Evolutionary conservation across 2,113 vertebrate genomes (phyloP).

Genomic region (Sprattus sprattus): DNA sequence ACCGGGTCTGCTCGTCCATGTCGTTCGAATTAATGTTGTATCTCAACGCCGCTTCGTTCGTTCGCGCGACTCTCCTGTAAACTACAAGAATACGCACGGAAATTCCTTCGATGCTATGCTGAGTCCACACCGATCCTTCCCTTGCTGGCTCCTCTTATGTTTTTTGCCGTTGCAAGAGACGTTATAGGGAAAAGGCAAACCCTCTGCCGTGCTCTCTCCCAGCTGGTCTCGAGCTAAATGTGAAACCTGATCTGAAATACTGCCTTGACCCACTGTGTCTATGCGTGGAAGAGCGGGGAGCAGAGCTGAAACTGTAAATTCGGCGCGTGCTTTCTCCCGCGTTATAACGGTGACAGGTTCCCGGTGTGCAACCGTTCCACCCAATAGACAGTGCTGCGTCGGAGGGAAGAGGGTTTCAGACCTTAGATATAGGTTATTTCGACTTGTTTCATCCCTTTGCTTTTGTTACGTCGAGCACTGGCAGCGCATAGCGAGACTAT

Average conservation of each 20-base stretch:
- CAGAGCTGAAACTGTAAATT: slow-evolving; percentile 54
- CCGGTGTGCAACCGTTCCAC: slow-evolving; percentile 28
- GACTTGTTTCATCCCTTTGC: slow-evolving; percentile 72
- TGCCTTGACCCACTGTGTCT: slow-evolving; percentile 56
- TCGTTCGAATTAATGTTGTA: slow-evolving; percentile 60
- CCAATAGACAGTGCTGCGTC: slow-evolving; percentile 14
- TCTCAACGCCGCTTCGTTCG: slow-evolving; percentile 55
- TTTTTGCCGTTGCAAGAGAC: slow-evolving; percentile 32
- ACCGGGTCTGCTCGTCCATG: slow-evolving; percentile 94
- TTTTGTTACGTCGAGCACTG: slow-evolving; percentile 73
- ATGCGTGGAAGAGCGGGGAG: slow-evolving; percentile 55
- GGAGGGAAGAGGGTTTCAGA: slow-evolving; percentile 32
- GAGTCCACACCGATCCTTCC: slow-evolving; percentile 43
- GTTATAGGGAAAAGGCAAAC: slow-evolving; percentile 47
- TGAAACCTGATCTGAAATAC: slow-evolving; percentile 70
- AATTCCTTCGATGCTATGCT: slow-evolving; percentile 50
- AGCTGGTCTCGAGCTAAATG: slow-evolving; percentile 63
- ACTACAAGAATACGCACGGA: slow-evolving; percentile 69
- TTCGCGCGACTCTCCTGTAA: slow-evolving; percentile 52
- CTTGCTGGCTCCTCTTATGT: slow-evolving; percentile 30
- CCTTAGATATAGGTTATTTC: slow-evolving; percentile 58
- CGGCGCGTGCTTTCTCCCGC: slow-evolving; percentile 39
- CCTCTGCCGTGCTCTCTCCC: slow-evolving; percentile 49
- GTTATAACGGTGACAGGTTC: slow-evolving; percentile 40
- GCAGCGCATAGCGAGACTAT: slow-evolving; percentile 65